Percentiles rank a stretch among this genome's conserved stretches.
Conservation (phyloP, 2,888 invertebrate species). For the Synanthedon andrenaeformis region DNA sequence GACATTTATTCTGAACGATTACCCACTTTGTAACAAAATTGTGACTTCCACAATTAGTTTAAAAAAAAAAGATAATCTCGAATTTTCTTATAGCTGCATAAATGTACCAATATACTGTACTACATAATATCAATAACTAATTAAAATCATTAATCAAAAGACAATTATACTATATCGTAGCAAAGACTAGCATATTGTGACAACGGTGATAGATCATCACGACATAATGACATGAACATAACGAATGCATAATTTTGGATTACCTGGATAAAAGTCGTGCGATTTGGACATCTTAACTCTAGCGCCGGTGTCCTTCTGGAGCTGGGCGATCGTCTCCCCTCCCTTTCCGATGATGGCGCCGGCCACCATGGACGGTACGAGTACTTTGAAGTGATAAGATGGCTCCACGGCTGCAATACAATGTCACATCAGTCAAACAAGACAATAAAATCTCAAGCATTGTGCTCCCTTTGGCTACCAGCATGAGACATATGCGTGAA, state of each 20-base stretch:
- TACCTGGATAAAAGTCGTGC: constrained; percentile 98
- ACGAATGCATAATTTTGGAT: constrained; percentile 9
- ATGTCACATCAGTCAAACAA: constrained; percentile 13
- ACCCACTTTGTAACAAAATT: no score
- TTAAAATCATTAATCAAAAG: no score
- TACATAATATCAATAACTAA: no score
- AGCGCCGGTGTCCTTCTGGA: constrained; percentile 97
- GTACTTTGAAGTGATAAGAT: constrained; percentile 95
- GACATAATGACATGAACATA: no score
- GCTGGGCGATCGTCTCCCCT: constrained; percentile 97
- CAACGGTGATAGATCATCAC: no score
- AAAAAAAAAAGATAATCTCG: no score
- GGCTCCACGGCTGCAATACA: constrained; percentile 79
- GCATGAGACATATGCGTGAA: background rate
- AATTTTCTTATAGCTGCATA: no score
- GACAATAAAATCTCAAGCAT: constrained; percentile 1
- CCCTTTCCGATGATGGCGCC: constrained; percentile 99
- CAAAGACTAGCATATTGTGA: no score
- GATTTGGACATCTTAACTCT: constrained; percentile 99
- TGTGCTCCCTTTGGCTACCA: background rate
- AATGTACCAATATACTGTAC: no score
- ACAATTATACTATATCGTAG: no score
- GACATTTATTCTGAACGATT: no score
- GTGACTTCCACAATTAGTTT: no score
- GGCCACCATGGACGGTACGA: constrained; percentile 96